A percentile compares a stretch with the other conserved stretches of the same genome.
These are phyloP conservation scores for Hemistola chrysoprasaria DNA, from an alignment of 2,888 invertebrate genomes.

Conservation along the genomic window DNA sequence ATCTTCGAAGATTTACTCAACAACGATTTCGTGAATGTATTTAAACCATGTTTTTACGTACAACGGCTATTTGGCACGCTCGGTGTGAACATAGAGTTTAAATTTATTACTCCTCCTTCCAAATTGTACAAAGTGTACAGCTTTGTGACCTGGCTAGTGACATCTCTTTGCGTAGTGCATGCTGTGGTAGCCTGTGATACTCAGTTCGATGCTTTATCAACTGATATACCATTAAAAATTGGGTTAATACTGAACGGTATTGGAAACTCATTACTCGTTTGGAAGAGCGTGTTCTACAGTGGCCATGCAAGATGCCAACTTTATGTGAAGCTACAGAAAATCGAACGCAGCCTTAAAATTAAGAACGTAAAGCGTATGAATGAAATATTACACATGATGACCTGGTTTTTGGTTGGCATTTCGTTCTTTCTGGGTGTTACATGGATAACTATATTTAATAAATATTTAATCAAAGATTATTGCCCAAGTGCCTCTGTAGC, in stretches of 20 bases:
- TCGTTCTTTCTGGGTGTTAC: slow-evolving; percentile 14
- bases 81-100: slow-evolving; percentile 47
- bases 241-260: slow-evolving; percentile 35
- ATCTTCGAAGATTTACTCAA: slow-evolving; percentile 47
- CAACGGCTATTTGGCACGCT: slow-evolving; percentile 46
- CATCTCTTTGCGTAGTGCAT: slow-evolving; percentile 29
- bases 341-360: slow-evolving; percentile 48
- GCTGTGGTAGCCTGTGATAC: slow-evolving; percentile 34
- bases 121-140: slow-evolving; percentile 41
- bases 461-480: slow-evolving; percentile 30
- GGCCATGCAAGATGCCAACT: slow-evolving; percentile 39
- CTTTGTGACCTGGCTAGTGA: slow-evolving; percentile 38
- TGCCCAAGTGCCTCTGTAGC: slow-evolving; percentile 35
- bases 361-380: slow-evolving; percentile 36
- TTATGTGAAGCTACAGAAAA: slow-evolving; percentile 58
- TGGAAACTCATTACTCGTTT: slow-evolving; percentile 35
- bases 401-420: slow-evolving; percentile 9
- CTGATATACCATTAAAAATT: slow-evolving; percentile 40
- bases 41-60: slow-evolving; percentile 42
- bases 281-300: slow-evolving; percentile 35
- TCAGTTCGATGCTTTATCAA: slow-evolving; percentile 28
- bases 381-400: slow-evolving; percentile 26
- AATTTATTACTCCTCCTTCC: slow-evolving; percentile 47
- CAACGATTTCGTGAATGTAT: slow-evolving; percentile 51
- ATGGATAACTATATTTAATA: slow-evolving; percentile 34